Evolutionary conservation across 1,140 invertebrate genomes (phyloP).

Genomic region (Lordiphosa stackelbergi): DNA sequence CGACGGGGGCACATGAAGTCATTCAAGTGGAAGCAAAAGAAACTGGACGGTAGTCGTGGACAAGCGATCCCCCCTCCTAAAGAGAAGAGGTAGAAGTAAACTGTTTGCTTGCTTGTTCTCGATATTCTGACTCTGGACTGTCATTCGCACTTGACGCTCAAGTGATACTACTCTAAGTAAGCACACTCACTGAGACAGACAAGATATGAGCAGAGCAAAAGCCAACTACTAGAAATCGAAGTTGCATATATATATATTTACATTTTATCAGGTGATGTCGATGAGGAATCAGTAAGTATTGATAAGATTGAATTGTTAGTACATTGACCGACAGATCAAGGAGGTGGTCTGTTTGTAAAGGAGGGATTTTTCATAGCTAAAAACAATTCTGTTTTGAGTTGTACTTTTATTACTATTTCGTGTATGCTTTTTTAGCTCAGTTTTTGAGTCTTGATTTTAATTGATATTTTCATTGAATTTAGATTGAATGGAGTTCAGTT

Average conservation of each 20-base stretch:
- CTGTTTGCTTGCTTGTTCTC: slow-evolving; percentile 22
- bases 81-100: slow-evolving; percentile 13
- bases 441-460: too few relatives aligned
- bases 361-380: too few relatives aligned
- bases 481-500: too few relatives aligned
- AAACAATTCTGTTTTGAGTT: too few relatives aligned
- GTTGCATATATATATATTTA: slow-evolving; percentile 2
- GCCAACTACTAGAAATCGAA: background rate
- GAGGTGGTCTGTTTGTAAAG: too few relatives aligned
- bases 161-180: slow-evolving; percentile 35
- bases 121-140: slow-evolving; percentile 24
- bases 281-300: slow-evolving; percentile 18
- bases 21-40: slow-evolving; percentile 66
- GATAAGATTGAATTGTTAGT: slow-evolving; percentile 15
- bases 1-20: slow-evolving; percentile 62
- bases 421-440: too few relatives aligned
- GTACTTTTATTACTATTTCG: too few relatives aligned
- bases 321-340: too few relatives aligned
- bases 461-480: too few relatives aligned
- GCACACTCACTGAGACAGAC: slow-evolving; percentile 1
- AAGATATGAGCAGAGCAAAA: too few relatives aligned
- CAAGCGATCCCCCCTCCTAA: slow-evolving; percentile 22
- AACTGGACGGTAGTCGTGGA: slow-evolving; percentile 42
- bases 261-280: slow-evolving; percentile 13
- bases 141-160: slow-evolving; percentile 69